Conservation (phyloP, 1,140 invertebrate genomes). For the Lethocerus indicus region DNA sequence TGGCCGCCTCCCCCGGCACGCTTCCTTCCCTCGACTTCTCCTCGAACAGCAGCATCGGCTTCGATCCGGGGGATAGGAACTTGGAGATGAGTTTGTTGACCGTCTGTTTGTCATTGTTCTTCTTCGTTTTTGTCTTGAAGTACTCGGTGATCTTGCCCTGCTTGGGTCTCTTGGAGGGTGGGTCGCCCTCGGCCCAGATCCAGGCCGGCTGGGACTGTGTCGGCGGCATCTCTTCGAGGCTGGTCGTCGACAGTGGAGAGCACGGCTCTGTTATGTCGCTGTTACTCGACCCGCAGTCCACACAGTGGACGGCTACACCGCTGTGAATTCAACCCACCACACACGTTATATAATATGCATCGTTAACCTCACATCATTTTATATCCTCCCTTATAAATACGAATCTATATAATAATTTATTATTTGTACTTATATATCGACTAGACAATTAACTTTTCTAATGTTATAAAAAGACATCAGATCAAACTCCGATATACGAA, state of each 20-base stretch:
- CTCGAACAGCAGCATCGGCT: background rate
- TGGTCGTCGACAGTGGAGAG: conserved; percentile 45
- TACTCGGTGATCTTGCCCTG: conserved; percentile 62
- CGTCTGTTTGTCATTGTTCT: conserved; percentile 12
- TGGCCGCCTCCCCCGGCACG: background rate
- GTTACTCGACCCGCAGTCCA: conserved; percentile 38
- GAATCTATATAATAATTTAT: too few species aligned
- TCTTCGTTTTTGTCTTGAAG: conserved; percentile 60
- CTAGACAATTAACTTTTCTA: too few species aligned
- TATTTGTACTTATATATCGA: too few species aligned
- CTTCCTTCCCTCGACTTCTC: background rate
- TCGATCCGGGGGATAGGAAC: background rate
- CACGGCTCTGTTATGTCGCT: conserved; percentile 65
- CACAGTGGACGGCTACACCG: conserved; percentile 48
- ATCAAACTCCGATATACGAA: too few species aligned
- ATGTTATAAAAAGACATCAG: too few species aligned
- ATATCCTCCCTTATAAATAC: too few species aligned
- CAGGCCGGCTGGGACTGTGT: conserved; percentile 29
- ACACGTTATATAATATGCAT: too few species aligned
- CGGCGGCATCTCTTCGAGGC: conserved; percentile 28
- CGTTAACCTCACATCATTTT: too few species aligned
- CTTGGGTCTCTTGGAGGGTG: conserved; percentile 22
- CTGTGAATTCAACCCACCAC: too few species aligned
- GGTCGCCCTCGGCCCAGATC: conserved; percentile 17
- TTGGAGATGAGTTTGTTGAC: background rate